Evolutionary conservation across 2,888 invertebrate species (phyloP).

Genomic region (Colostygia pectinataria): DNA sequence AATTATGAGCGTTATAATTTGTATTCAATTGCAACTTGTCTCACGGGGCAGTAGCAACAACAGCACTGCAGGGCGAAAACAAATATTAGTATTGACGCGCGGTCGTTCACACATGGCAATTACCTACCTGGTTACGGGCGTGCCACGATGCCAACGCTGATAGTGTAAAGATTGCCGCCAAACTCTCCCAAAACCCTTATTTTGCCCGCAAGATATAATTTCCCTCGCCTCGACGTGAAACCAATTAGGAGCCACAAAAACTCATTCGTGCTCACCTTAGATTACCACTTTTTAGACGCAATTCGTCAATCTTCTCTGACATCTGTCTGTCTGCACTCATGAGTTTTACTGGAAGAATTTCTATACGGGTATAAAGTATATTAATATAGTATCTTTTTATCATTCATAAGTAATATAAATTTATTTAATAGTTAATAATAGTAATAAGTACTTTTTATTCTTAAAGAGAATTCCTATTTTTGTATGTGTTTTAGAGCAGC

Average conservation of each 20-base stretch:
- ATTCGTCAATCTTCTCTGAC: slow-evolving; percentile 35
- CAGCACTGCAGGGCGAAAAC: slow-evolving; percentile 67
- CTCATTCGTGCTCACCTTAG: slow-evolving; percentile 27
- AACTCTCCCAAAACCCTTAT: slow-evolving; percentile 50
- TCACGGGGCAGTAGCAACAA: slow-evolving; percentile 38
- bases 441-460: too few relatives aligned
- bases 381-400: too few relatives aligned
- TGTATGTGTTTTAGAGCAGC: too few relatives aligned
- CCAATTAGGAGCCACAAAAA: slow-evolving; percentile 58
- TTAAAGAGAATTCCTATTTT: too few relatives aligned
- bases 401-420: too few relatives aligned
- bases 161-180: slow-evolving; percentile 64
- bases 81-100: slow-evolving; percentile 74
- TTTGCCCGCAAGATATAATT: slow-evolving; percentile 64
- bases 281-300: slow-evolving; percentile 36
- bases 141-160: slow-evolving; percentile 45
- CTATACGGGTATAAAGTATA: too few relatives aligned
- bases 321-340: slow-evolving; percentile 2
- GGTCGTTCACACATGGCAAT: slow-evolving; percentile 57
- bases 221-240: slow-evolving; percentile 48
- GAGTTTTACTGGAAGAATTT: too few relatives aligned
- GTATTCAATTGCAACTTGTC: slow-evolving; percentile 9
- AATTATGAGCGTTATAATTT: too few relatives aligned
- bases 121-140: slow-evolving; percentile 42
- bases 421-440: too few relatives aligned